Percentiles rank a stretch among this genome's conserved stretches.
Evolutionary conservation across 2,113 vertebrate species (phyloP).

Genomic region (Bubo bubo): DNA sequence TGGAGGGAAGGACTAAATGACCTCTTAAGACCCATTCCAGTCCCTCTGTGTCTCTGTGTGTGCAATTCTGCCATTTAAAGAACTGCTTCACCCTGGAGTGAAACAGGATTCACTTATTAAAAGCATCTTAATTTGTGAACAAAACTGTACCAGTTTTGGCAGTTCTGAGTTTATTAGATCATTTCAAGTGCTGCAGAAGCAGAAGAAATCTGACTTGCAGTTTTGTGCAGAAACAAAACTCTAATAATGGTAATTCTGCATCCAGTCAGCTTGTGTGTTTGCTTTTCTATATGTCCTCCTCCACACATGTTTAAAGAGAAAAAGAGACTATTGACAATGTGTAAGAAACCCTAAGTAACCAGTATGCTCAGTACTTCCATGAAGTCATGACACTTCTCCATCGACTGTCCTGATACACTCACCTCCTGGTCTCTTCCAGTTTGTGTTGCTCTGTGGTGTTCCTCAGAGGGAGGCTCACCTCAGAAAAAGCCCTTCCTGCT

Average conservation of each 20-base stretch:
- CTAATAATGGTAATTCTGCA: not conserved
- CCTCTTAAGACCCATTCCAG: not conserved
- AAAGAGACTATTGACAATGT: not conserved
- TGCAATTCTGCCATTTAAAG: not conserved
- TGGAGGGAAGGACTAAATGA: not conserved
- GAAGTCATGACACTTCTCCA: not conserved
- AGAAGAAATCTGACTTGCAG: not conserved
- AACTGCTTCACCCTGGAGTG: not conserved
- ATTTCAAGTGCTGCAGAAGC: not conserved
- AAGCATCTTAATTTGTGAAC: not conserved
- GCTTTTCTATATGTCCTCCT: not conserved
- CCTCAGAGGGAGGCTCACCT: not conserved
- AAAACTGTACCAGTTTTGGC: not conserved
- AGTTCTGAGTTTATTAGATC: not conserved
- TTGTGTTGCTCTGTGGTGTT: not conserved
- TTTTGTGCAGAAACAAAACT: not conserved
- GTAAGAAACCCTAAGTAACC: not conserved
- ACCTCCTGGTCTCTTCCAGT: not conserved
- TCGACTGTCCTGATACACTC: accelerated
- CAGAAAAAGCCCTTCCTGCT: not conserved
- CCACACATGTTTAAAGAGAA: not conserved
- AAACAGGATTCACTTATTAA: not conserved
- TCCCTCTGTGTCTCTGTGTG: not conserved
- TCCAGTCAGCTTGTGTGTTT: not conserved
- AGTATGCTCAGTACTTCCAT: not conserved